phyloP scores from a whole-genome alignment of 1,140 invertebrate species.

The Aradophagus sp. region DNA sequence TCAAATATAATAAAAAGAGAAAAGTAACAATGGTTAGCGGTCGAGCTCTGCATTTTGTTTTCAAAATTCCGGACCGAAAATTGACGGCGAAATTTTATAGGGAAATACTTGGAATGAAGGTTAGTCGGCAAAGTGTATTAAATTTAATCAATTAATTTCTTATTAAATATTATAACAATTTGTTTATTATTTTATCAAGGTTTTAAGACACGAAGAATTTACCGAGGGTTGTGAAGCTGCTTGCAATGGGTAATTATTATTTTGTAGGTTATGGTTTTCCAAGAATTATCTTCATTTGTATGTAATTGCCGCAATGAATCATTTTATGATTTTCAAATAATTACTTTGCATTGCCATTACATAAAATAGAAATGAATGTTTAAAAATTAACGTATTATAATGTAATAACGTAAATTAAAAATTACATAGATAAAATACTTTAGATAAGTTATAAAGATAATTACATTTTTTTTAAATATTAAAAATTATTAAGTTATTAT shows the following conservation, averaged over 20 bases:
- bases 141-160: neutral
- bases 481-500: neutral
- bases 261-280: constrained; percentile 34
- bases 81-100: constrained; percentile 90
- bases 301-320: too few species aligned
- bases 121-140: constrained; percentile 68
- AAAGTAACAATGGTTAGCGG: constrained; percentile 75
- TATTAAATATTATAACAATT: constrained; percentile 19
- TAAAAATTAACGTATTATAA: too few species aligned
- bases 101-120: constrained; percentile 95
- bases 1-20: neutral
- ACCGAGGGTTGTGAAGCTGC: constrained; percentile 94
- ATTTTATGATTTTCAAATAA: too few species aligned
- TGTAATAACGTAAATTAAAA: too few species aligned
- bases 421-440: too few species aligned
- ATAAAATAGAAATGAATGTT: too few species aligned
- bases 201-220: constrained; percentile 97
- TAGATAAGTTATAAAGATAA: too few species aligned
- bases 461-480: neutral
- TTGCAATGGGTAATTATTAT: constrained; percentile 91
- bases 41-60: constrained; percentile 94
- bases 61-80: constrained; percentile 92
- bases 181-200: constrained; percentile 75
- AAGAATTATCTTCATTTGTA: too few species aligned
- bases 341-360: too few species aligned